These are phyloP conservation scores for Thaumatotibia leucotreta DNA, from an alignment of 1,140 invertebrate genomes.

Conservation along the genomic window DNA sequence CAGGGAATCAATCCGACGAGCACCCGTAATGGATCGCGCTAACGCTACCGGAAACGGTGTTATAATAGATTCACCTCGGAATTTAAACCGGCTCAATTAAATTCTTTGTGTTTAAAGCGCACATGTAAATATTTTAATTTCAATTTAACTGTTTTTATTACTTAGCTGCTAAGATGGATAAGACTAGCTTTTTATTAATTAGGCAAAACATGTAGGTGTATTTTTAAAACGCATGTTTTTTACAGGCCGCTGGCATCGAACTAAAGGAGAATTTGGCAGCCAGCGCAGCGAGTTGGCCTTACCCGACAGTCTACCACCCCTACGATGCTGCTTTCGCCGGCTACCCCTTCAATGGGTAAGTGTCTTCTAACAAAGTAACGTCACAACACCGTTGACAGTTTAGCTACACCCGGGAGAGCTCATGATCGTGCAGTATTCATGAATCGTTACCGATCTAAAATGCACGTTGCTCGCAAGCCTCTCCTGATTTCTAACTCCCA, in stretches of 20 bases:
- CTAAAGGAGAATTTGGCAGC: conserved; percentile 91
- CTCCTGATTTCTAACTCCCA: conserved; percentile 16
- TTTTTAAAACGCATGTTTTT: conserved; percentile 16
- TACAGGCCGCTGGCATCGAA: conserved; percentile 86
- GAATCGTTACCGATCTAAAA: conserved; percentile 16
- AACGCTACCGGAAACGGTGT: conserved; percentile 55
- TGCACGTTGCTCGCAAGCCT: conserved; percentile 18
- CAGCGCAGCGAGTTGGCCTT: conserved; percentile 88
- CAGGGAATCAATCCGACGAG: conserved; percentile 63
- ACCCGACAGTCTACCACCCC: conserved; percentile 92
- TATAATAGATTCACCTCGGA: conserved; percentile 16
- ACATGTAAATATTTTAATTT: background rate
- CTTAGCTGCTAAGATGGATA: background rate
- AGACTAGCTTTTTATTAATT: background rate
- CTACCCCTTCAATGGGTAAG: conserved; percentile 96
- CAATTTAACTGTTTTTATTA: conserved; percentile 5
- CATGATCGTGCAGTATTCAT: background rate
- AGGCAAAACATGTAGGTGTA: background rate
- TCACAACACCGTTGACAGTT: conserved; percentile 7
- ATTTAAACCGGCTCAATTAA: conserved; percentile 21
- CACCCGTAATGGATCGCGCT: conserved; percentile 59
- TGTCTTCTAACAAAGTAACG: conserved; percentile 28
- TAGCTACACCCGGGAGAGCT: background rate
- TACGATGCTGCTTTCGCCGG: conserved; percentile 92
- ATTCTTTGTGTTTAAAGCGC: conserved; percentile 6